A percentile compares a stretch with the other conserved stretches of the same genome.
These are phyloP conservation scores for Caenorhabditis macrosperma DNA, from an alignment of 2,888 invertebrate genomes.

Conservation along the genomic window DNA sequence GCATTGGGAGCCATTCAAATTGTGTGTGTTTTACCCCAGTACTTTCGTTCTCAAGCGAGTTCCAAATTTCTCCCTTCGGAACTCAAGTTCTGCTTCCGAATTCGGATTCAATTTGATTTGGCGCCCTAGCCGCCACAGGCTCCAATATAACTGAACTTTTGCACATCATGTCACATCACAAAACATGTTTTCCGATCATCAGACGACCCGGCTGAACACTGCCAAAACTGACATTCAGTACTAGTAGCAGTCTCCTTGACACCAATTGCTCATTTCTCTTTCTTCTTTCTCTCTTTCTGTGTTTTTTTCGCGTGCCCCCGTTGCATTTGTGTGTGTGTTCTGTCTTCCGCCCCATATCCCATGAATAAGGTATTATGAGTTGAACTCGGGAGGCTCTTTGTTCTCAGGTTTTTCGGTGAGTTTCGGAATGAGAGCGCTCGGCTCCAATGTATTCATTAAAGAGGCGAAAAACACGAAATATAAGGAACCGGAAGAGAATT, in stretches of 20 bases:
- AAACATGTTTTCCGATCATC: not conserved
- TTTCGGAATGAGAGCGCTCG: too few relatives aligned
- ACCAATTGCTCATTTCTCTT: constrained; percentile 37
- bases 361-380: constrained; percentile 54
- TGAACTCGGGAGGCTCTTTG: constrained; percentile 27
- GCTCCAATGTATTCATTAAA: not conserved
- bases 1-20: not conserved
- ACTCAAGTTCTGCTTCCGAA: not conserved
- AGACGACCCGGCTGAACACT: not conserved
- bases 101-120: not conserved
- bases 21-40: not conserved
- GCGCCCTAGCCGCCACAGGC: not conserved
- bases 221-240: not conserved
- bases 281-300: not conserved
- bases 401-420: too few relatives aligned
- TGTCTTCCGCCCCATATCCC: constrained; percentile 24
- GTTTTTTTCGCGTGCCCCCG: not conserved
- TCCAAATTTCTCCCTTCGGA: too few relatives aligned
- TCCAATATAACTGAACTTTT: not conserved
- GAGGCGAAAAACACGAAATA: not conserved
- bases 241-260: constrained; percentile 44
- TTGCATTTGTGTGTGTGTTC: constrained; percentile 19
- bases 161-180: not conserved
- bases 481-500: constrained; percentile 1
- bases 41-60: too few relatives aligned